Percentiles rank a stretch among this genome's conserved stretches.
phyloP scores from a whole-genome alignment of 2,797 vertebrate species.

The Myripristis jacobus region DNA sequence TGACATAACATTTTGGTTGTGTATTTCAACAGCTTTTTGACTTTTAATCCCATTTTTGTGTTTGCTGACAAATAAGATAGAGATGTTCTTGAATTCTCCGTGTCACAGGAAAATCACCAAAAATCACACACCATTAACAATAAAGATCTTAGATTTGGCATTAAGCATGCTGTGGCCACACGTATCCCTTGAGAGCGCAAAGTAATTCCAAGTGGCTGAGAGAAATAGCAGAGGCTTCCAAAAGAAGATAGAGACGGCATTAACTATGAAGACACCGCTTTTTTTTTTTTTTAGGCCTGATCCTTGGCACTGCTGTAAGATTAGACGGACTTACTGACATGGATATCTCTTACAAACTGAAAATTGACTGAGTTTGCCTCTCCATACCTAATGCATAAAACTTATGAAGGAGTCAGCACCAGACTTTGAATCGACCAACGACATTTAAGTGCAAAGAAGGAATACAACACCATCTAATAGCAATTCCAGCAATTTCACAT shows the following conservation, averaged over 20 bases:
- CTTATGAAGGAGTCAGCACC: conserved; percentile 70
- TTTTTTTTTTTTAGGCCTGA: conserved; percentile 47
- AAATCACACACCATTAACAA: conserved; percentile 47
- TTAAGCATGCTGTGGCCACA: conserved; percentile 24
- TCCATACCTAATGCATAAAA: conserved; percentile 68
- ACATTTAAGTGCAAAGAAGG: too few species aligned
- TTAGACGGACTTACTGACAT: conserved; percentile 61
- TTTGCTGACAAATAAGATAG: conserved; percentile 13
- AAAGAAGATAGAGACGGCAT: conserved; percentile 72
- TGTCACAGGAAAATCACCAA: conserved; percentile 29
- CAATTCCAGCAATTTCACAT: too few species aligned
- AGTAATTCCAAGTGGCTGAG: conserved; percentile 26
- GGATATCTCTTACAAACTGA: conserved; percentile 67
- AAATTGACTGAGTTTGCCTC: conserved; percentile 61
- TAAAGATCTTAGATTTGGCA: conserved; percentile 44
- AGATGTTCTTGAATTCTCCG: conserved; percentile 27
- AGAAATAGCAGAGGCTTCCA: conserved; percentile 60
- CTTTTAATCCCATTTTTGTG: conserved; percentile 10
- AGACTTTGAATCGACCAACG: conserved; percentile 65
- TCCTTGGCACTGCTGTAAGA: conserved; percentile 64
- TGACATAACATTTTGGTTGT: background rate
- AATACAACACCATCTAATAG: too few species aligned
- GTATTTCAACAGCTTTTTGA: background rate
- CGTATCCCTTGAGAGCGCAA: conserved; percentile 35
- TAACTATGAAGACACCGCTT: conserved; percentile 54